A percentile compares a stretch with the other conserved stretches of the same genome.
Conservation (phyloP, 1,140 invertebrate genomes). For the Zaprionus taronus region DNA sequence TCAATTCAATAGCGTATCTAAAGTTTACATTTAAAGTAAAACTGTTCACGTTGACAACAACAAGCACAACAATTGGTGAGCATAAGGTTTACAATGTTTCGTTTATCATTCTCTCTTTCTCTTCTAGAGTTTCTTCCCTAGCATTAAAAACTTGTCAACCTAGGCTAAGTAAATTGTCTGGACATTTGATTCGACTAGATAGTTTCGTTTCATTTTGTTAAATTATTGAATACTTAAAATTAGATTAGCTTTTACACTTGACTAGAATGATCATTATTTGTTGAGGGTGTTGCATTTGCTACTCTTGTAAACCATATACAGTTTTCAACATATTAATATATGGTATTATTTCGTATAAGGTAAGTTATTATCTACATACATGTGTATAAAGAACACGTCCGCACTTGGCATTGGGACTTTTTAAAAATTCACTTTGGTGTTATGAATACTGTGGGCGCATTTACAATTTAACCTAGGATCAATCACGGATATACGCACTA, state of each 20-base stretch:
- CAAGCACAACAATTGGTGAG: constrained; percentile 81
- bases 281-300: constrained; percentile 44
- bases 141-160: constrained; percentile 60
- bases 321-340: constrained; percentile 14
- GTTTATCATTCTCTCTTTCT: constrained; percentile 25
- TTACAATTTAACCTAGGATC: constrained; percentile 24
- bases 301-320: constrained; percentile 50
- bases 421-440: constrained; percentile 71
- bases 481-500: constrained; percentile 14
- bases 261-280: constrained; percentile 40
- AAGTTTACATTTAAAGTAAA: constrained; percentile 55
- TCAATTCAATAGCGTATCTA: constrained; percentile 28
- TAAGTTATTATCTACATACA: constrained; percentile 11
- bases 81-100: constrained; percentile 79
- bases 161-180: constrained; percentile 75
- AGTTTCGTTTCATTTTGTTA: constrained; percentile 18
- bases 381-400: constrained; percentile 59
- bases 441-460: constrained; percentile 60
- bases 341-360: not conserved
- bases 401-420: constrained; percentile 31
- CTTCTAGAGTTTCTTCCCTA: constrained; percentile 16
- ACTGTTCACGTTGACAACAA: constrained; percentile 53
- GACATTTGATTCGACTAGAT: constrained; percentile 56
- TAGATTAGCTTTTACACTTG: constrained; percentile 39
- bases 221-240: constrained; percentile 38